Conservation (phyloP, 1,140 invertebrate genomes). For the Calosoma granatense region DNA sequence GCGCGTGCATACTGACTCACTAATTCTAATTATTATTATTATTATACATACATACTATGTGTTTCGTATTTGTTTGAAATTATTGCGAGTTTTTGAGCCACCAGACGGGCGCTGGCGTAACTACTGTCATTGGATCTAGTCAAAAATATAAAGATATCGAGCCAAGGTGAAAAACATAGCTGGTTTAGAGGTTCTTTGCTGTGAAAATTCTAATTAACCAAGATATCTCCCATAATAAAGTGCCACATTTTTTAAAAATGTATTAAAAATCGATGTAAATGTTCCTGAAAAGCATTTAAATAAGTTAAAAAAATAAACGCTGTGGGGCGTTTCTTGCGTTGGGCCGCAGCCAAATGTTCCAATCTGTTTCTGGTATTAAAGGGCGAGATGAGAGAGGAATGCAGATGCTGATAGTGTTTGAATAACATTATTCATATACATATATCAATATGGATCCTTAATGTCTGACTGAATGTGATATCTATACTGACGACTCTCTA, state of each 20-base stretch:
- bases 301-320: slow-evolving; percentile 14
- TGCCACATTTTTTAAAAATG: slow-evolving; percentile 24
- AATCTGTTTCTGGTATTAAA: slow-evolving; percentile 28
- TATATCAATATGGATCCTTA: not conserved
- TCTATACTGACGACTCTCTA: not conserved
- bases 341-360: not conserved
- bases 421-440: no score
- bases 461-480: slow-evolving; percentile 5
- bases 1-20: no score
- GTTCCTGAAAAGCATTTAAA: slow-evolving; percentile 33
- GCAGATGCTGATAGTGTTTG: no score
- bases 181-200: not conserved
- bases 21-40: not conserved
- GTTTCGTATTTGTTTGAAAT: not conserved
- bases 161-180: not conserved
- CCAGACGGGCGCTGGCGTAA: not conserved
- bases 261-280: slow-evolving; percentile 26
- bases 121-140: slow-evolving; percentile 9
- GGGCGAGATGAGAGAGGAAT: slow-evolving; percentile 19
- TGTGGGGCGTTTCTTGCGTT: not conserved
- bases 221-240: slow-evolving; percentile 31
- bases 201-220: slow-evolving; percentile 12
- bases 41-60: not conserved
- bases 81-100: no score
- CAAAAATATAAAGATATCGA: slow-evolving; percentile 2